Base-by-base conservation (phyloP, 2,797 vertebrate species). In the Scolopax bukidnonensis region DNA sequence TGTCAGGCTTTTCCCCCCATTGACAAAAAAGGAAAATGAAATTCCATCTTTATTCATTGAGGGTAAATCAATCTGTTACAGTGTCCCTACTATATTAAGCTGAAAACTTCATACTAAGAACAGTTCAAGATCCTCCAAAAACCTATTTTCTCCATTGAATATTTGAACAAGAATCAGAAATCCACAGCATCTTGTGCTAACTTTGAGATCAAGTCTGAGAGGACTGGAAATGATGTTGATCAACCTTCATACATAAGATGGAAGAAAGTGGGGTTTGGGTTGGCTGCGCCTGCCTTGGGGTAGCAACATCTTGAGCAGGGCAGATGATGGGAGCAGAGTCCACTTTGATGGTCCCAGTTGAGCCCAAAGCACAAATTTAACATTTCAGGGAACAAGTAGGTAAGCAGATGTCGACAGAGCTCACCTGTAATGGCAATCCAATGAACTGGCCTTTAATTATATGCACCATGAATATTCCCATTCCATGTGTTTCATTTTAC, bases 21-120 rank as follows among this genome's bases (percentile, higher is more conserved):
- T 77, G 51, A 75, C 53, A 92, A 93, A 92, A 92, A 93, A 94
- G 84, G 36, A 47, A 95, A 87, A 82, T 12, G 5, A 93, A 93
- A 89, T 84, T 68, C 50, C 54, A 81, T 87, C 75, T 92, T 43
- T 89, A 83, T 68, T 87, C 57, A 80, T 16, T 48, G 56, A 90
- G 45, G 50, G 41, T 41, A 84, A 61, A 86, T 64, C 78, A 90
- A 91, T 77, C 86, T 93, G 83, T 79, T 95, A 87, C 6, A 89
- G 65, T 41, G 47, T 77, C 81, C 70, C 89, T 83, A 75, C 74
- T 80, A 83, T 41, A 60, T 68, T 80, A 77, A 89, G 45, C 40
- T 54, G 50, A 89, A 84, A 69, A 86, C 8, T 59, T 81, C 16
- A 21, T 9, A 85, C 38, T 23, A 77, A 93, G 53, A 91, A 74